phyloP scores from a whole-genome alignment of 2,797 vertebrate genomes.

The Bradypus variegatus region DNA sequence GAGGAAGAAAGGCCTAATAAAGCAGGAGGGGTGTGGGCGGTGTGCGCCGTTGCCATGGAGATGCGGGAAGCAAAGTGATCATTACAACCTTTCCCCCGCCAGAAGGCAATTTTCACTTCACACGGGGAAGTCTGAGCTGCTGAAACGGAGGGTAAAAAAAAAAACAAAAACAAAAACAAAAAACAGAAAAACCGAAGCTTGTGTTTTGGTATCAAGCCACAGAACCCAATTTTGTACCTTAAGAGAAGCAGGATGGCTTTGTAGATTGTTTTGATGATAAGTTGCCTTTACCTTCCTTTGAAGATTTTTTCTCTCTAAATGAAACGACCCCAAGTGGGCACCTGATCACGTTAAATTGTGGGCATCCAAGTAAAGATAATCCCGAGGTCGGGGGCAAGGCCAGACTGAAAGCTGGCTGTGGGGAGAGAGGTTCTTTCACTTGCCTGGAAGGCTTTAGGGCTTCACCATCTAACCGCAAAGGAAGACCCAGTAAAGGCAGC shows the following conservation, averaged over 20 bases:
- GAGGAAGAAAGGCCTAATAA: slow-evolving; percentile 62
- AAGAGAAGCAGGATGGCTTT: not conserved
- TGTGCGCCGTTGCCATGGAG: slow-evolving; percentile 73
- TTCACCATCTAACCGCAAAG: slow-evolving; percentile 22
- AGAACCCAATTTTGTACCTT: not conserved
- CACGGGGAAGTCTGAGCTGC: slow-evolving; percentile 58
- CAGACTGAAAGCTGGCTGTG: not conserved
- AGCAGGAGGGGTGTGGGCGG: slow-evolving; percentile 60
- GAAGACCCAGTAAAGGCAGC: slow-evolving; percentile 32
- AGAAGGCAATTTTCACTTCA: slow-evolving; percentile 73
- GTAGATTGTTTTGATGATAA: not conserved
- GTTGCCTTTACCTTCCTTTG: slow-evolving; percentile 26
- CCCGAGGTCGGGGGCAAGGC: not conserved
- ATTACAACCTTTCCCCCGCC: slow-evolving; percentile 71
- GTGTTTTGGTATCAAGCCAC: not conserved
- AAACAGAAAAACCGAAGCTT: slow-evolving; percentile 39
- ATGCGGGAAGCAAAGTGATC: slow-evolving; percentile 72
- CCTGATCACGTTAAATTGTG: slow-evolving; percentile 39
- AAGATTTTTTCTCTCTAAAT: slow-evolving; percentile 31
- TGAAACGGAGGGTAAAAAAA: slow-evolving; percentile 55
- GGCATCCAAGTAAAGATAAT: not conserved
- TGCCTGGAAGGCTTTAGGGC: not conserved
- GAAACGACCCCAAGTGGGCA: slow-evolving; percentile 7
- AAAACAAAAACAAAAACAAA: slow-evolving; percentile 37
- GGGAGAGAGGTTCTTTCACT: not conserved